These are phyloP conservation scores for Himantopus leucocephalus DNA, from an alignment of 2,113 vertebrate species.

Conservation along the genomic window DNA sequence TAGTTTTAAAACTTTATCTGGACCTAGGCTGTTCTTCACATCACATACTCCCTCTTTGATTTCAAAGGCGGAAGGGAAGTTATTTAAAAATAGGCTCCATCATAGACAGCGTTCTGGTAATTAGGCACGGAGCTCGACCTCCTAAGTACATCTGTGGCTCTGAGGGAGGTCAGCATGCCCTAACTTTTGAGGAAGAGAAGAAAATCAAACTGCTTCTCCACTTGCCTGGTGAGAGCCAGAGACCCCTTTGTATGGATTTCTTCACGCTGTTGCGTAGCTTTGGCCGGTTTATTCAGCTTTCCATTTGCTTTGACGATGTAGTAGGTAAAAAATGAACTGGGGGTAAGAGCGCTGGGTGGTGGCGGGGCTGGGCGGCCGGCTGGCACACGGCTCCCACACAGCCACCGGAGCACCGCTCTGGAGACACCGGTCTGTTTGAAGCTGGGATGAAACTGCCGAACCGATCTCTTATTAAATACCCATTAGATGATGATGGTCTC, in stretches of 20 bases:
- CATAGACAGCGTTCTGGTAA: not conserved
- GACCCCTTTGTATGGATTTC: not conserved
- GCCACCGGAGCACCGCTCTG: not conserved
- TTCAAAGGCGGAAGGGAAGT: slow-evolving; percentile 55
- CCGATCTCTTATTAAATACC: not conserved
- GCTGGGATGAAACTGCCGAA: not conserved
- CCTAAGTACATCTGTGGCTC: slow-evolving; percentile 28
- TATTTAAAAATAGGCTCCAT: slow-evolving; percentile 52
- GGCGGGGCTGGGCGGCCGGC: accelerated
- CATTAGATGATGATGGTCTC: not conserved
- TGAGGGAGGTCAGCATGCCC: slow-evolving; percentile 42
- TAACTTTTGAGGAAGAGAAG: slow-evolving; percentile 9
- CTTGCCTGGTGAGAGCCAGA: not conserved
- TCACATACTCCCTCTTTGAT: slow-evolving; percentile 48
- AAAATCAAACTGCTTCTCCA: not conserved
- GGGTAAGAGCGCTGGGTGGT: accelerated
- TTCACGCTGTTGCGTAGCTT: not conserved
- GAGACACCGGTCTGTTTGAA: not conserved
- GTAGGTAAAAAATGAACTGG: not conserved
- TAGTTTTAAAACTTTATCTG: slow-evolving; percentile 42
- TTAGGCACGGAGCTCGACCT: slow-evolving; percentile 37
- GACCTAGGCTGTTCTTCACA: slow-evolving; percentile 10
- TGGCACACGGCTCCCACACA: too few species aligned
- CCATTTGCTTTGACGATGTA: accelerated
- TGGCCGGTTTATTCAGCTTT: not conserved